Conservation (phyloP, 2,888 invertebrate species). For the Philonicus albiceps region DNA sequence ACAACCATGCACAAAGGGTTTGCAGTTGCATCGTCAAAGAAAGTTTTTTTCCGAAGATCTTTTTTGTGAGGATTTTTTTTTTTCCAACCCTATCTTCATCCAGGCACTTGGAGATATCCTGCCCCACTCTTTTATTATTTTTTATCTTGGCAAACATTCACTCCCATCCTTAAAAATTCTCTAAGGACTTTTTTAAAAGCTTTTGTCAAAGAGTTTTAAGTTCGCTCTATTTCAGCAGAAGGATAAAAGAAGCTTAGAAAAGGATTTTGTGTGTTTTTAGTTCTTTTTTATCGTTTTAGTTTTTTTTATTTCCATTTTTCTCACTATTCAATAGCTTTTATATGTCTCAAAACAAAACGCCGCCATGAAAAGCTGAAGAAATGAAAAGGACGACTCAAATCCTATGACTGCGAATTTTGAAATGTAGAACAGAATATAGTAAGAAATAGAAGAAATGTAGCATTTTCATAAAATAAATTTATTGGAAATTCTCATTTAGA, state of each 20-base stretch:
- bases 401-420: neutral
- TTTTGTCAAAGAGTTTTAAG: slow-evolving; percentile 18
- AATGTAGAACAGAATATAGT: neutral
- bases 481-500: neutral
- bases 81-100: neutral
- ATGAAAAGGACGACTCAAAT: neutral
- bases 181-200: slow-evolving; percentile 20
- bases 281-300: neutral
- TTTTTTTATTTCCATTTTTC: neutral
- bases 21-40: neutral
- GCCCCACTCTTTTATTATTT: neutral
- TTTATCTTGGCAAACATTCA: neutral
- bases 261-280: neutral
- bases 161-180: slow-evolving; percentile 5
- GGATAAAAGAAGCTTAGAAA: slow-evolving; percentile 15
- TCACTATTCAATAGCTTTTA: neutral
- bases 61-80: neutral
- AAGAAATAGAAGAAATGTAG: neutral
- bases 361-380: neutral
- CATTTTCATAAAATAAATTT: neutral
- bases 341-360: neutral
- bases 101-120: neutral
- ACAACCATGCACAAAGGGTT: neutral
- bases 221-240: slow-evolving; percentile 1
- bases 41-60: neutral